Base-by-base conservation (phyloP, 2,888 invertebrate genomes). In the Slavum lentiscoides region DNA sequence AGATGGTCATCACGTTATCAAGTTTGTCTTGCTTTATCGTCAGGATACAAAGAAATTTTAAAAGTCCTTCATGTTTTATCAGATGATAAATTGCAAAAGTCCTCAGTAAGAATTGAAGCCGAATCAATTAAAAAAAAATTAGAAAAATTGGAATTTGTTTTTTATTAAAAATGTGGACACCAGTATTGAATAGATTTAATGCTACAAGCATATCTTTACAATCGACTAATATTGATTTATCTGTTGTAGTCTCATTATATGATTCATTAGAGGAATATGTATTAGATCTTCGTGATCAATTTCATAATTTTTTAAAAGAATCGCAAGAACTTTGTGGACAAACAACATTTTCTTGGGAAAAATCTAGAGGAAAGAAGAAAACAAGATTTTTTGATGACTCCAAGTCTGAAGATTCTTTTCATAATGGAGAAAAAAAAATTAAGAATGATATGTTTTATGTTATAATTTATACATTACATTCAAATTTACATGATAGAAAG, bases 371-470 rank as follows among this genome's bases (percentile, higher is more conserved):
- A 67, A 67, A 67, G 43, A 39, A 66, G 39, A 66, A 43, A 8
- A 39, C 8, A 61, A 61, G 11, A 66, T 39, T 39, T 67, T 67
- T 13, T 11, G n/a, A 67, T 67, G 66, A 43, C 43, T 9, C 43
- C 19, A 39, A 67, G 39, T n/a, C 21, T 67, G 15, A n/a, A 5
- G 23, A 67, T 67, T 43, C 43, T 43, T 2, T 67, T 43, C 66
- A 67, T 43, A 39, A 4, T n/a, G 39, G 43, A 67, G 23, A 67
- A 11, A n/a, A 64, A 37, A 64, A 64, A 37, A 67, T 67, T n/a
- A 67, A 67, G 21, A 67, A 43, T 11, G 67, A 67, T 43, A 67
- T 43, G 9, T 67, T 67, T 67, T 67, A 67, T 43, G 67, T 67
- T 13, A 67, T 67, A 21, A 49, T 67, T 67, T 39, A 67, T 43